Evolutionary conservation across 2,113 vertebrate species (phyloP), one percentile per base, ranked within the genome.

Genomic region (Synodontis membranacea): DNA sequence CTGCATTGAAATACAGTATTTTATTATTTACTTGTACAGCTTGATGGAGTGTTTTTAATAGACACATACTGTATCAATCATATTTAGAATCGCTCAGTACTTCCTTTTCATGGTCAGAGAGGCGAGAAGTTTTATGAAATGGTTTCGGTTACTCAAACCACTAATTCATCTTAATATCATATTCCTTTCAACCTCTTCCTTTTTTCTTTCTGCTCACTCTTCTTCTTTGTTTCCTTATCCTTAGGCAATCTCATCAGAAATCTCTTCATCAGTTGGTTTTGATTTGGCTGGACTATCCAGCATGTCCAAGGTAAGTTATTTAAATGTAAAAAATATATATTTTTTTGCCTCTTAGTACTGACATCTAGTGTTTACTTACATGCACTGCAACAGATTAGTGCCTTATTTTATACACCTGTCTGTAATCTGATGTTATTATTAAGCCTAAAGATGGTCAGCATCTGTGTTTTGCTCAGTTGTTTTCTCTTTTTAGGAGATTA

Each of bases 401-500:
- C 25, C 58, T 37, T 68, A 23, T 66, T 19, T 72, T 70, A 21
- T 52, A 25, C 37, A 62, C 54, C 25, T 34, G 7, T 50, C 37
- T 23, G 2, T 23, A 8, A 68, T 28, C 46, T n/a, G n/a, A n/a
- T n/a, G 60, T 78, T 68, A 23, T 74, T 10, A n/a, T n/a, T 14
- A 39, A 7, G 21, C 25, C 42, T 70, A 15, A 8, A 42, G 17
- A n/a, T 68, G 23, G 15, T 4, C 8, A 54, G 10, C 11, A 11
- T 28, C 66, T 66, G 34, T 66, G 25, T 44, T 17, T 60, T 44
- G 42, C 21, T 78, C 2, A 72, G 48, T 34, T 82, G 31, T 82
- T 66, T 19, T 81, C 83, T 85, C 86, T 93, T 90, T 91, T 91
- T 92, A 99, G 98, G 97, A 98, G 31, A 94, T 95, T 86, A 92